Evolutionary conservation across 64 coral and sea anemone genomes (phyloP), one percentile per base, ranked within the genome.

Genomic region (Stylophora pistillata): DNA sequence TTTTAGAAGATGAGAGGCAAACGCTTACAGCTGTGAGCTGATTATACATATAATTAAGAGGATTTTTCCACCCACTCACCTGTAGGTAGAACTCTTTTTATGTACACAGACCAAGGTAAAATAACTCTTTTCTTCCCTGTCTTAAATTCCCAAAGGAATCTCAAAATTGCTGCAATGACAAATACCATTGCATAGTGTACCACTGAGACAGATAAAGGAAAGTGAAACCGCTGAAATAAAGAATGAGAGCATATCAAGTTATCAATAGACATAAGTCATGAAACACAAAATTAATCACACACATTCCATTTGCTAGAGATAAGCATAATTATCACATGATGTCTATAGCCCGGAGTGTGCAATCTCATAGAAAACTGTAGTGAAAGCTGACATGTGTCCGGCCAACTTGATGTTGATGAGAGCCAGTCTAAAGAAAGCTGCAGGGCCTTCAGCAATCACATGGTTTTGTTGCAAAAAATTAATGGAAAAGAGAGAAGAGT

Each of bases 61-160:
- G 20, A 41, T 84, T 58, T 17, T 65, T 41, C 33, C 21, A 32
- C 15, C 11, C 17, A 27, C 77, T 56, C 37, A 98, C 97, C 97
- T 86, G 97, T 93, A 69, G 97, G 97, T 30, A 87, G 20, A 14
- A 99, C 90, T 92, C 97, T 99, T 78, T 91, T 99, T 21, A 99
- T 29, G 59, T 95, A 99, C 23, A 92, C 91, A 56, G 87, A 71
- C 97, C 97, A 99, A 58, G 87, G 73, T 27, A 99, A 79, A 34
- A 95, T 87, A 28, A 95, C 58, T 61, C 97, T 71, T 91, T 83
- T 90, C 73, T 99, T 99, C 27, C 62, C 84, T 47, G 72, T 84
- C 55, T 89, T 89, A 10, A 93, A 82, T 85, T 99, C 93, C 97
- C 97, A 99, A 25, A 88, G 75, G 58, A 86, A 87, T 71, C 97